Evolutionary conservation across 2,888 invertebrate species (phyloP).

Genomic region (Lithosia quadra): DNA sequence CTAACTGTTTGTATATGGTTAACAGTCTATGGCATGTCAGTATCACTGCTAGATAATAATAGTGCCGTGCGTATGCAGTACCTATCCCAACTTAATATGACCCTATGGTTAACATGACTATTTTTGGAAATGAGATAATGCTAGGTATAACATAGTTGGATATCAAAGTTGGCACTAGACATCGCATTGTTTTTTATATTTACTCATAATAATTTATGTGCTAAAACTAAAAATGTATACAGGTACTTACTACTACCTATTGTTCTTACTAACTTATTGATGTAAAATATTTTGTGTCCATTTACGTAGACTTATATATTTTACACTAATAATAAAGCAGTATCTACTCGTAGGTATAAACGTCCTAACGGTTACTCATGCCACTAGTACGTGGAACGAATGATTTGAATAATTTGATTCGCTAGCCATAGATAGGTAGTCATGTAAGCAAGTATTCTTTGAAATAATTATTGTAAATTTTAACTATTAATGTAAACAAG

Average conservation of each 20-base stretch:
- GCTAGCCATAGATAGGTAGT: neutral
- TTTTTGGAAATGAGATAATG: constrained; percentile 7
- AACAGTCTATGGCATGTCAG: neutral
- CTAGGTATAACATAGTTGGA: constrained; percentile 3
- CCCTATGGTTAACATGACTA: neutral
- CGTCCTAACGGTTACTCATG: neutral
- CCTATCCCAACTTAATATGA: neutral
- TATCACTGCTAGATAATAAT: too few species aligned
- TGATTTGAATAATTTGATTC: neutral
- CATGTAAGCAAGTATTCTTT: neutral
- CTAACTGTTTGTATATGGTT: too few species aligned
- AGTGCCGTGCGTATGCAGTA: neutral
- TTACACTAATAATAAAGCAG: neutral
- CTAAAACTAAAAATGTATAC: constrained; percentile 11
- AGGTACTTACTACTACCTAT: constrained; percentile 9
- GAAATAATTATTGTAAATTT: neutral
- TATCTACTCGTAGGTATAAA: neutral
- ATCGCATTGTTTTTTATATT: constrained; percentile 27
- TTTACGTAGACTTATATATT: constrained; percentile 1
- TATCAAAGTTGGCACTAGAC: constrained; percentile 23
- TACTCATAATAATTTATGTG: constrained; percentile 20
- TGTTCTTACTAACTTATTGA: constrained; percentile 12
- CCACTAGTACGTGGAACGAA: neutral
- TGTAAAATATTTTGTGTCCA: neutral
- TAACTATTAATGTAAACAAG: neutral